Conservation (phyloP, 2,888 invertebrate species). For the Cheilosia pagana region DNA sequence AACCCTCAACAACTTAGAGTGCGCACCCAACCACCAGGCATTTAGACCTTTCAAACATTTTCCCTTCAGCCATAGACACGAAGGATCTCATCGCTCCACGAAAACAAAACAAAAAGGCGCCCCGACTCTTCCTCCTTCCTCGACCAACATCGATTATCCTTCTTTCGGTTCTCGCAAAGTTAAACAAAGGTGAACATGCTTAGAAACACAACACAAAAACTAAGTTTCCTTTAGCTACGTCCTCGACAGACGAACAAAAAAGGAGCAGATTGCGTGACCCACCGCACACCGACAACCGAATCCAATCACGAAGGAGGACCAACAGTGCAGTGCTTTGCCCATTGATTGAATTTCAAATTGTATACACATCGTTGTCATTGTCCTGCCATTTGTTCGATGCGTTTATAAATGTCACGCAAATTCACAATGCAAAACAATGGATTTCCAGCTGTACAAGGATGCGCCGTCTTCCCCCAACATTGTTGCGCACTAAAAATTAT, state of each 20-base stretch:
- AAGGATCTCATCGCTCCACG: too few relatives aligned
- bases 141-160: constrained; percentile 42
- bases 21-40: too few relatives aligned
- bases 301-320: constrained; percentile 23
- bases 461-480: neutral
- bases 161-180: constrained; percentile 21
- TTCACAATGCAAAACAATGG: constrained; percentile 4
- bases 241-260: neutral
- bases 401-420: neutral
- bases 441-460: constrained; percentile 11
- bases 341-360: constrained; percentile 6
- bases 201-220: constrained; percentile 34
- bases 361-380: neutral
- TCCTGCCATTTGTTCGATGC: constrained; percentile 28
- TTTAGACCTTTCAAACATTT: too few relatives aligned
- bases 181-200: constrained; percentile 55
- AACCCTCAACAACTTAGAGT: too few relatives aligned
- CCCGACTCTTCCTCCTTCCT: neutral
- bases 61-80: too few relatives aligned
- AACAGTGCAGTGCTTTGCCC: neutral
- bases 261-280: constrained; percentile 46
- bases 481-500: constrained; percentile 31
- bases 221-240: neutral
- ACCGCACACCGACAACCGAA: constrained; percentile 5
- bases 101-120: neutral